A percentile compares a stretch with the other conserved stretches of the same genome.
Evolutionary conservation across 2,113 vertebrate genomes (phyloP).

Genomic region (Alouatta palliata): DNA sequence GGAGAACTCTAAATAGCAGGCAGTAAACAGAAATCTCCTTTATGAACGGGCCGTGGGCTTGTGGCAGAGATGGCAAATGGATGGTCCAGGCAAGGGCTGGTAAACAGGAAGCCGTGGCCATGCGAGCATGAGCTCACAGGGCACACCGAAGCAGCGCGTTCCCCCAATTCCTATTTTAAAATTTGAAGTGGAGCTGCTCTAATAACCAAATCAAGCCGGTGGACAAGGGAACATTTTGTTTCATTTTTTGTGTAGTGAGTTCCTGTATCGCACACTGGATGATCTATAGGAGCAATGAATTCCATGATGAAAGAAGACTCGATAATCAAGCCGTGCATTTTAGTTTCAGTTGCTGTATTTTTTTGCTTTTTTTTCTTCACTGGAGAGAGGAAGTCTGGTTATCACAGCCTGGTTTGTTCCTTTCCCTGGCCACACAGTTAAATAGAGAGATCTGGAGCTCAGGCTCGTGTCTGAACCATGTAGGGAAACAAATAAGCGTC

Average conservation of each 20-base stretch:
- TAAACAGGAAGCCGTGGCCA: conserved; percentile 33
- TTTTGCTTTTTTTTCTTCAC: background rate
- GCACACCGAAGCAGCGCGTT: background rate
- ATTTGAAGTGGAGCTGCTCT: background rate
- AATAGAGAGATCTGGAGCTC: too few relatives aligned
- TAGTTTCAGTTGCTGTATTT: too few relatives aligned
- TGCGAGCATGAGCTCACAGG: background rate
- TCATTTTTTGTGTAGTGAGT: fast-evolving
- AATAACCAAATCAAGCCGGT: background rate
- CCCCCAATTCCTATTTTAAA: background rate
- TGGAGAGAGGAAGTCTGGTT: background rate
- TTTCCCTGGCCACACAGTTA: too few relatives aligned
- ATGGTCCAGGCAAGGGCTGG: background rate
- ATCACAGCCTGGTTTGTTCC: too few relatives aligned
- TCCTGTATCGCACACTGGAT: background rate
- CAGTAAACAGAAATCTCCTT: background rate
- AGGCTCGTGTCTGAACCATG: background rate
- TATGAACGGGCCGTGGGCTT: background rate
- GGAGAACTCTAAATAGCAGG: background rate
- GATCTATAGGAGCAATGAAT: background rate
- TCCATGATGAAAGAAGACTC: background rate
- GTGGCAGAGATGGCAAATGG: background rate
- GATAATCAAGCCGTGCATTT: fast-evolving
- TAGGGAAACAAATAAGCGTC: background rate
- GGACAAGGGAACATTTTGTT: conserved; percentile 23